A percentile compares a stretch with the other conserved stretches of the same genome.
These are phyloP conservation scores for Epistrophe eligans DNA, from an alignment of 2,888 invertebrate species.

Conservation along the genomic window DNA sequence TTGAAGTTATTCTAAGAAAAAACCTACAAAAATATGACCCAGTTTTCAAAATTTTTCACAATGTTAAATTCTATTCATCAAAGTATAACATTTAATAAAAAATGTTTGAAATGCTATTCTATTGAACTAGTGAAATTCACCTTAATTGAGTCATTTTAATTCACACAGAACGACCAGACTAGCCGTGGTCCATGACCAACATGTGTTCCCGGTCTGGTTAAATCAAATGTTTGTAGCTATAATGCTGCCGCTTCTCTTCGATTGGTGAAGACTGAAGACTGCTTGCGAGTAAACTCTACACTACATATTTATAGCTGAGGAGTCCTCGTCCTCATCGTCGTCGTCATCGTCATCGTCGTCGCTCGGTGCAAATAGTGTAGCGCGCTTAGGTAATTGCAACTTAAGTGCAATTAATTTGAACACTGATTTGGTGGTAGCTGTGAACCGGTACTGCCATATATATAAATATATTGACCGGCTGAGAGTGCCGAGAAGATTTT, in stretches of 20 bases:
- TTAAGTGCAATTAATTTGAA: conserved; percentile 76
- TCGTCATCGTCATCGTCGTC: background rate
- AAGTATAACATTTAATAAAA: no score
- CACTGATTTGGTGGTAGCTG: conserved; percentile 75
- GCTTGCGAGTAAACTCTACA: conserved; percentile 5
- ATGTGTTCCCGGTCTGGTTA: conserved; percentile 72
- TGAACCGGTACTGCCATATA: conserved; percentile 64
- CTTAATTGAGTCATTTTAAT: conserved; percentile 26
- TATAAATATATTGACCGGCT: background rate
- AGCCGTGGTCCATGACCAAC: conserved; percentile 47
- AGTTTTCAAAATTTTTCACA: no score
- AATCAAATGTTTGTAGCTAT: conserved; percentile 59
- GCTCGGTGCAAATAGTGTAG: conserved; percentile 51
- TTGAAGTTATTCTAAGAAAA: no score
- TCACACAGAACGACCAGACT: conserved; percentile 42
- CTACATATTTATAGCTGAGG: background rate
- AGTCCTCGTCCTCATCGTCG: background rate
- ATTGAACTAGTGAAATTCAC: conserved; percentile 14
- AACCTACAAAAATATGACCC: no score
- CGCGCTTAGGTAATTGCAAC: conserved; percentile 75
- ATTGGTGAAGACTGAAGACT: conserved; percentile 48
- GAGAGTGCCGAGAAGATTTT: conserved; percentile 13
- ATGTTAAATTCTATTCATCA: no score
- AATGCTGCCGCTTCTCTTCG: conserved; percentile 31
- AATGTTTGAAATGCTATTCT: background rate